Base-by-base conservation (phyloP, 2,888 invertebrate species). In the Flexamia atlantica region DNA sequence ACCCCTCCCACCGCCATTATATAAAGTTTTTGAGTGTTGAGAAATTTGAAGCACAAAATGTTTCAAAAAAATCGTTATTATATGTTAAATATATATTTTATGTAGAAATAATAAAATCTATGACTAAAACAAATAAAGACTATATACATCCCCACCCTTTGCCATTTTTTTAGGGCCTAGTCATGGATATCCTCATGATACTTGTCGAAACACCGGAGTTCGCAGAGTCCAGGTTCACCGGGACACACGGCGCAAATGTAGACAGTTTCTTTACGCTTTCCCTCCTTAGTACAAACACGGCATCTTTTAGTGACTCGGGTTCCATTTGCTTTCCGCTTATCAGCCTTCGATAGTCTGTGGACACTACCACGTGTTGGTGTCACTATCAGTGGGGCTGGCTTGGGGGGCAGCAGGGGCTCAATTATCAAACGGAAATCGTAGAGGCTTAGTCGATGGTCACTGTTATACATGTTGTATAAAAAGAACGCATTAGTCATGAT, bases 211-310 rank as follows among this genome's bases (percentile, higher is more conserved):
- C 86, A 86, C 0, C 68, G 80, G 4, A 81, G 81, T 17, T 84
- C 64, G 60, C 86, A 86, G 36, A 86, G 81, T 7, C 85, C 85
- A 12, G 85, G 86, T 23, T 84, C 82, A 81, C 84, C 85, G 0
- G 84, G 81, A 50, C 86, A 86, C n/a, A 60, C 70, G 25, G 83
- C 74, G 76, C 85, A 85, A 70, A 81, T 84, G 79, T 85, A 85
- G 23, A 82, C 79, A 50, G 85, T 85, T 50, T 84, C 84, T 40
- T 84, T 84, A 70, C 85, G 50, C 30, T 80, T 84, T 5, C 84
- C 82, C 9, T 81, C 81, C 68, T 76, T 85, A 74, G 81, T 84
- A 53, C 86, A 86, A 23, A 85, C 83, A 46, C 85, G 85, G 81
- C 86, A 85, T 23, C 20, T n/a, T 70, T 70, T 70, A 7, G 12